A percentile compares a stretch with the other conserved stretches of the same genome.
Conservation (phyloP, 1,140 invertebrate species). For the Drosophila sp. region DNA sequence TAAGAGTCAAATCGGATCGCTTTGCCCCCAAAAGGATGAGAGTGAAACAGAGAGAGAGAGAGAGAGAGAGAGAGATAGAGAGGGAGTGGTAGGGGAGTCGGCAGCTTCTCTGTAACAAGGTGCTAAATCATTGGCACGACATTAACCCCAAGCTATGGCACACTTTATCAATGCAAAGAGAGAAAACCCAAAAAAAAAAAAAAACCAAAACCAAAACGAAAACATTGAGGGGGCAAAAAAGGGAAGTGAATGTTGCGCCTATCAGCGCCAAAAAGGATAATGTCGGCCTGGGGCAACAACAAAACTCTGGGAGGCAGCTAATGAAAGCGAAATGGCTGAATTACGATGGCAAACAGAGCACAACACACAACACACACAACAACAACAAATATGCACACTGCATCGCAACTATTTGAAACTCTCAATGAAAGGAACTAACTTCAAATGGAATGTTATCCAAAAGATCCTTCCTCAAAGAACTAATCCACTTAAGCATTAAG, state of each 20-base stretch:
- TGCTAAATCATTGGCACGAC: constrained; percentile 83
- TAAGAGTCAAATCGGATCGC: constrained; percentile 66
- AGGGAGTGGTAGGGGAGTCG: neutral
- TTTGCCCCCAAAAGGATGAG: constrained; percentile 1
- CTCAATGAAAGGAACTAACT: no score
- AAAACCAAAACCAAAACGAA: constrained; percentile 40
- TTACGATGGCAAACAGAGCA: constrained; percentile 54
- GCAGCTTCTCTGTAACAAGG: constrained; percentile 72
- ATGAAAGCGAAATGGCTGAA: constrained; percentile 78
- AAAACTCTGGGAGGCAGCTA: constrained; percentile 59
- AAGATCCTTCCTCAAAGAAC: no score
- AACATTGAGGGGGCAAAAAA: constrained; percentile 2
- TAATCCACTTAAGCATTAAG: no score
- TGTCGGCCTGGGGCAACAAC: constrained; percentile 51
- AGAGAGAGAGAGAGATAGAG: neutral
- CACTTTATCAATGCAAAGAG: constrained; percentile 79
- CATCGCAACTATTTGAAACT: no score
- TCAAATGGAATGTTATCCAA: no score
- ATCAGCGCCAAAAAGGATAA: constrained; percentile 78
- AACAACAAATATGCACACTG: neutral
- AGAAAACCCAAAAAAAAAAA: constrained; percentile 22
- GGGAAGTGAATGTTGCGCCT: constrained; percentile 56
- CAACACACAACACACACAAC: constrained; percentile 7
- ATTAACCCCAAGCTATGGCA: constrained; percentile 82
- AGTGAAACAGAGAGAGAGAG: neutral